Conservation (phyloP, 2,113 vertebrate species). For the Ciconia boyciana region DNA sequence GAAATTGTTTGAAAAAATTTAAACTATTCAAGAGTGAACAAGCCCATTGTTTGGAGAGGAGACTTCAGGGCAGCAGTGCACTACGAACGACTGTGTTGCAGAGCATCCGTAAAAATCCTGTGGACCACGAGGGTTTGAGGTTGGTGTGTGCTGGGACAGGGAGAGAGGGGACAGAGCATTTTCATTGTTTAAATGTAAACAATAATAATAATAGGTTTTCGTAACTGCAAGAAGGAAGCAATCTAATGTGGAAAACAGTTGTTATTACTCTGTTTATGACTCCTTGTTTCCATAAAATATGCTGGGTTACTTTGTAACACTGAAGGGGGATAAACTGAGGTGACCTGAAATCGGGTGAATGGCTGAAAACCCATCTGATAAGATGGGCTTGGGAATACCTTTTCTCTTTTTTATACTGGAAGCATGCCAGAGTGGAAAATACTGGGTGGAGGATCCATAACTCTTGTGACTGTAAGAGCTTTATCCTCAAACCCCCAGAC, state of each 20-base stretch:
- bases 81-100: not conserved
- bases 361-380: constrained; percentile 17
- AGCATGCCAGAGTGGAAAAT: not conserved
- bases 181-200: constrained; percentile 33
- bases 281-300: not conserved
- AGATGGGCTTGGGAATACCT: not conserved
- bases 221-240: not conserved
- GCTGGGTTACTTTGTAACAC: not conserved
- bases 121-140: rapidly evolving
- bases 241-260: constrained; percentile 41
- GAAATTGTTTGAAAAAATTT: not conserved
- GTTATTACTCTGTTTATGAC: not conserved
- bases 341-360: not conserved
- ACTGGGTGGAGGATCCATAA: not conserved
- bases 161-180: not conserved
- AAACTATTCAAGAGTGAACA: not conserved
- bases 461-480: not conserved
- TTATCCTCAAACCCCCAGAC: not conserved
- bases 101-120: not conserved
- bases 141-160: not conserved
- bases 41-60: not conserved
- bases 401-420: not conserved
- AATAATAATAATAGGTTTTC: constrained; percentile 6
- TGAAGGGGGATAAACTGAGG: not conserved
- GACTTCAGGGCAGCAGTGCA: not conserved